Evolutionary conservation across 1,140 invertebrate species (phyloP).

Genomic region (Trichonephila clavipes): DNA sequence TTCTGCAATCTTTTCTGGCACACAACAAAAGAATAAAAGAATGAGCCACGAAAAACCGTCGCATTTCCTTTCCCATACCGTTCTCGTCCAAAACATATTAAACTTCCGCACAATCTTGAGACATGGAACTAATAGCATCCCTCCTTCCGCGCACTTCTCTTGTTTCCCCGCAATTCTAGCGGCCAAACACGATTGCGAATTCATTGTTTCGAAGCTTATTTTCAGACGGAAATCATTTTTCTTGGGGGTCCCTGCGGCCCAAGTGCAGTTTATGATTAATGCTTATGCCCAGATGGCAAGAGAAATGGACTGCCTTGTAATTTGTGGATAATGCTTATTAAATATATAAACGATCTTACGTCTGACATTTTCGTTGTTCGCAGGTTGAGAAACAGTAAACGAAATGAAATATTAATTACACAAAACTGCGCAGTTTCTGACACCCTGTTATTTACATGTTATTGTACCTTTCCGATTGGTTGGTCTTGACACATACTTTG

Average conservation of each 20-base stretch:
- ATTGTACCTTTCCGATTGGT: not conserved
- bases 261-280: conserved; percentile 47
- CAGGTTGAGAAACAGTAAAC: conserved; percentile 8
- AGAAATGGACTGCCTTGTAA: conserved; percentile 58
- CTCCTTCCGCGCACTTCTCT: not conserved
- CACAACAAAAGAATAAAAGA: not conserved
- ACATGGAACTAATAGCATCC: conserved; percentile 26
- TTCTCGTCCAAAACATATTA: conserved; percentile 21
- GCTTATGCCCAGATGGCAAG: conserved; percentile 3
- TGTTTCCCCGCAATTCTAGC: not conserved
- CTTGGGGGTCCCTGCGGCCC: not conserved
- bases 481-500: not conserved
- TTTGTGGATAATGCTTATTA: conserved; percentile 59
- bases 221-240: conserved; percentile 46
- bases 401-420: conserved; percentile 42
- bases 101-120: conserved; percentile 25
- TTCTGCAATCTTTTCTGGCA: not conserved
- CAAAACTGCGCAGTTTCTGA: conserved; percentile 21
- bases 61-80: not conserved
- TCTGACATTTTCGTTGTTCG: conserved; percentile 26
- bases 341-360: conserved; percentile 63
- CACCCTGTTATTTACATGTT: conserved; percentile 24
- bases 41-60: not conserved
- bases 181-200: conserved; percentile 33
- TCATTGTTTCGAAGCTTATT: conserved; percentile 27